Evolutionary conservation across 2,888 invertebrate genomes (phyloP), one percentile per base, ranked within the genome.

Genomic region (Argyra leucocephala): DNA sequence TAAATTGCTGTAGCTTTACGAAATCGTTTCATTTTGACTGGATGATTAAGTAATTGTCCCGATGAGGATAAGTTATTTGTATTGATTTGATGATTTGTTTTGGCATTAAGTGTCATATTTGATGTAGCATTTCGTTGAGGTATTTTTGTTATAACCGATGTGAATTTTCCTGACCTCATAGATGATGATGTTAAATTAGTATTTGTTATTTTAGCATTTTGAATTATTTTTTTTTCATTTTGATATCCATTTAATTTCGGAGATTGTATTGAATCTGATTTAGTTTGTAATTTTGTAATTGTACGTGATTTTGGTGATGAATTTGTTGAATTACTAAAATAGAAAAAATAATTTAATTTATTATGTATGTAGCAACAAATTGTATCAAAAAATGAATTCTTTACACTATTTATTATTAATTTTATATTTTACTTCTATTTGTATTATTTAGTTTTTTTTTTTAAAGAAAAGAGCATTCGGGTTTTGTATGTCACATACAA

Each of bases 1-100:
- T 79, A 78, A 68, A 78, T 77, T 6, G 78, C 78, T 9, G 76
- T 73, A 64, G 75, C 73, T 66, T 76, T 74, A 22, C 72, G 70
- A 68, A 78, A 78, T 62, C 74, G 73, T 64, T 73, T 72, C 65
- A 78, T 74, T 59, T 71, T 70, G n/a, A 71, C 69, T 23, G 12
- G 67, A 31, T 57, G 66, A 60, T 31, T 37, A 22, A 21, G 37
- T 21, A 36, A 15, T 66, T 22, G 6, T 10, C 4, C 59, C 18
- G 15, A 3, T 15, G 59, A 12, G 4, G 3, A 9, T 15, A 23
- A 24, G 1, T 12, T 2, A 15, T 24, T 23, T 15, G 15, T 18
- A 23, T 23, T 59, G 15, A 23, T 59, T 59, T 70, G 72, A 24
- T 59, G 22, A 58, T 21, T 1, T 57, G 18, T 61, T 61, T 67